phyloP scores from a whole-genome alignment of 2,797 vertebrate species.

The Eulemur rubriventer region DNA sequence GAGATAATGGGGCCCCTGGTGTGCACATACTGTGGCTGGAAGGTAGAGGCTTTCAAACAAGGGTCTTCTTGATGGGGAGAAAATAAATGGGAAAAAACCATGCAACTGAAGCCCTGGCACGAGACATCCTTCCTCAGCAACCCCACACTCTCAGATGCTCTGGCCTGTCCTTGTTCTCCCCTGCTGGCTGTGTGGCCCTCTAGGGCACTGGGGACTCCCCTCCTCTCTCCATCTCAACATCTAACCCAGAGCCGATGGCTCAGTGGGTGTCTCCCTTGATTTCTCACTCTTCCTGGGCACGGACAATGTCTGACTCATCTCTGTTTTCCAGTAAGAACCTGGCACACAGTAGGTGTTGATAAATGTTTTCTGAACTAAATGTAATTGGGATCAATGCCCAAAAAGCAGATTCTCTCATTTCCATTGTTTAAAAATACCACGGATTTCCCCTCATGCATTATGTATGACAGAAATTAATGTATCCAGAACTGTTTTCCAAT shows the following conservation, averaged over 20 bases:
- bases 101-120: accelerated
- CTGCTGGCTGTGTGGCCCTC: too few relatives aligned
- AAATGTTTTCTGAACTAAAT: slow-evolving; percentile 72
- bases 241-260: not conserved
- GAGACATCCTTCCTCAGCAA: not conserved
- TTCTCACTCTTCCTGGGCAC: slow-evolving; percentile 1
- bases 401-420: slow-evolving; percentile 67
- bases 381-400: slow-evolving; percentile 56
- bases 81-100: not conserved
- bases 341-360: slow-evolving; percentile 77
- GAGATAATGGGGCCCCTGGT: too few relatives aligned
- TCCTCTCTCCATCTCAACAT: not conserved
- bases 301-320: slow-evolving; percentile 58
- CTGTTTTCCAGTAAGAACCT: slow-evolving; percentile 67
- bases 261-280: not conserved
- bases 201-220: not conserved
- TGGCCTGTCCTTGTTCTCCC: not conserved
- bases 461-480: slow-evolving; percentile 51
- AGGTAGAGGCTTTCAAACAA: not conserved
- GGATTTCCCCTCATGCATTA: slow-evolving; percentile 38
- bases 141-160: not conserved
- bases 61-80: not conserved
- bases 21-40: not conserved
- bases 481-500: slow-evolving; percentile 53
- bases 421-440: slow-evolving; percentile 69